A percentile compares a stretch with the other conserved stretches of the same genome.
Evolutionary conservation across 2,888 invertebrate species (phyloP).

Genomic region (Blastobasis lacticolella): DNA sequence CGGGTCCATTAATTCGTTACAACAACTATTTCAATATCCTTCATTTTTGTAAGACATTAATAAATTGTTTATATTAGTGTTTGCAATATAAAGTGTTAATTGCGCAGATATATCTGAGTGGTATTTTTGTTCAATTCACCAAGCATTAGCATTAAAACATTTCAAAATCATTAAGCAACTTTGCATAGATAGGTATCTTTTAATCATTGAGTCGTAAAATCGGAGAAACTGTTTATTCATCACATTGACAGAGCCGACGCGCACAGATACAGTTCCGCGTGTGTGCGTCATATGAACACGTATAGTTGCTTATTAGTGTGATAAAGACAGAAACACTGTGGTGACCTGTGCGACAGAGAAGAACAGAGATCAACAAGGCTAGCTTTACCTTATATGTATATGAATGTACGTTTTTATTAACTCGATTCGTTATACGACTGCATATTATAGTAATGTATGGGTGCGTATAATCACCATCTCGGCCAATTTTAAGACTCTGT

Average conservation of each 20-base stretch:
- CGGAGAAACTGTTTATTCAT: conserved; percentile 71
- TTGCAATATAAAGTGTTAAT: no score
- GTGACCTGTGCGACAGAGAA: conserved; percentile 47
- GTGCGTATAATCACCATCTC: conserved; percentile 50
- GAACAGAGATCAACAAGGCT: conserved; percentile 60
- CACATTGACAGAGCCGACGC: conserved; percentile 48
- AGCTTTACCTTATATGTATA: conserved; percentile 66
- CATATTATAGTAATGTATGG: conserved; percentile 65
- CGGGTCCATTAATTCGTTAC: no score
- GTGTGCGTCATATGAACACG: conserved; percentile 37
- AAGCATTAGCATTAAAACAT: conserved; percentile 18
- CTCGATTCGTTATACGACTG: conserved; percentile 63
- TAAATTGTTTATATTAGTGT: no score
- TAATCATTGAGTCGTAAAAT: conserved; percentile 69
- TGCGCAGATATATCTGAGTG: no score
- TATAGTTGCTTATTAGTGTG: conserved; percentile 60
- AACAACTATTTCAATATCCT: no score
- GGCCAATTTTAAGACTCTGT: conserved; percentile 38
- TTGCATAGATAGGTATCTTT: conserved; percentile 63
- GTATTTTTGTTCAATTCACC: no score
- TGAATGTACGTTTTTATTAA: conserved; percentile 70
- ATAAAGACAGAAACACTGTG: conserved; percentile 43
- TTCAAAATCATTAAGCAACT: conserved; percentile 59
- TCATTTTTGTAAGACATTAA: no score
- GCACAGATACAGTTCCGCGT: conserved; percentile 28